These are phyloP conservation scores for Anguilla marmorata DNA, from an alignment of 2,797 vertebrate species.

Conservation along the genomic window DNA sequence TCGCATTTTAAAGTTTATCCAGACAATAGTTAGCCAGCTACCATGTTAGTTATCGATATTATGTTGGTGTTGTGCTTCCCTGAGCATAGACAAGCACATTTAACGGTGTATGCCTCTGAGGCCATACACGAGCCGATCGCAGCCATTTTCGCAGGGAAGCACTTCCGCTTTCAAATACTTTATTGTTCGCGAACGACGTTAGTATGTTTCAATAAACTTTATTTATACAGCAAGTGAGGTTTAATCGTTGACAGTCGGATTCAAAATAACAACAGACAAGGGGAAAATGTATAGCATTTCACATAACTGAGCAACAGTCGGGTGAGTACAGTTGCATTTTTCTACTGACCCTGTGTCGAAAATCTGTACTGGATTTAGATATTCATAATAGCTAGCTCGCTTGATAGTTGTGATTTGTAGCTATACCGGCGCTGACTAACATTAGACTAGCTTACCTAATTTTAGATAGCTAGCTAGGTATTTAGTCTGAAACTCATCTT, in stretches of 20 bases:
- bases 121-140: neutral
- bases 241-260: neutral
- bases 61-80: neutral
- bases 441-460: too few relatives aligned
- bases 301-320: conserved; percentile 40
- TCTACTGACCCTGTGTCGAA: neutral
- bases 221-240: neutral
- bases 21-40: too few relatives aligned
- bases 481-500: neutral
- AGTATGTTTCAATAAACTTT: conserved; percentile 34
- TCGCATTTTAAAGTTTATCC: neutral
- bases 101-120: too few relatives aligned
- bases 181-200: conserved; percentile 13
- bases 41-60: neutral
- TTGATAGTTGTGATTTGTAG: neutral
- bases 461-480: neutral
- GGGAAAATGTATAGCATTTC: conserved; percentile 36
- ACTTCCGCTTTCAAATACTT: conserved; percentile 36
- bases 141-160: conserved; percentile 21
- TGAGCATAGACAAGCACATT: neutral
- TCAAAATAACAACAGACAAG: conserved; percentile 20
- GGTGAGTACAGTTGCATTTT: neutral
- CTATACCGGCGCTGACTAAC: neutral
- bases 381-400: neutral
- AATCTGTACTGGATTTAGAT: neutral